Percentiles rank a stretch among this genome's conserved stretches.
Evolutionary conservation across 2,888 invertebrate genomes (phyloP).

Genomic region (Shargacucullia verbasci): DNA sequence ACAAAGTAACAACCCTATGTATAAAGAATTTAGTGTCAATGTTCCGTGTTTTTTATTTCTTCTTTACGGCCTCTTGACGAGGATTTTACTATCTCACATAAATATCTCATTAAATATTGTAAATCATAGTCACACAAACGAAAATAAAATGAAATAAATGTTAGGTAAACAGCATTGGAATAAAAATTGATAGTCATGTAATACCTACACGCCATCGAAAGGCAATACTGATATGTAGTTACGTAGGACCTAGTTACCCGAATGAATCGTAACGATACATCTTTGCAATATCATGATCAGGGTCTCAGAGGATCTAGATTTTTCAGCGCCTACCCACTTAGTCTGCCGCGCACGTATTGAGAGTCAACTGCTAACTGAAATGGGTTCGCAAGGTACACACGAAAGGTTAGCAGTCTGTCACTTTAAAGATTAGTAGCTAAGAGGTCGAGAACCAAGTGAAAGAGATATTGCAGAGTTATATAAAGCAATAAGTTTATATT

Average conservation of each 20-base stretch:
- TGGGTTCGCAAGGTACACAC: constrained; percentile 46
- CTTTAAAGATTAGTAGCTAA: constrained; percentile 33
- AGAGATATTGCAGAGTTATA: neutral
- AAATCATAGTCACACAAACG: no score
- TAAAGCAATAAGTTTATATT: neutral
- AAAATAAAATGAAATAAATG: no score
- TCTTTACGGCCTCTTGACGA: neutral
- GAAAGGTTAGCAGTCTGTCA: constrained; percentile 53
- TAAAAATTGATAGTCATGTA: no score
- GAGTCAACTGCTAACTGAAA: constrained; percentile 61
- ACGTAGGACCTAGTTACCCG: constrained; percentile 11
- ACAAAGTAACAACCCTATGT: constrained; percentile 8
- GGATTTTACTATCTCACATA: no score
- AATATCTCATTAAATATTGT: no score
- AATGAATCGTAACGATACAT: constrained; percentile 31
- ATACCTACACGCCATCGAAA: no score
- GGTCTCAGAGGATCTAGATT: constrained; percentile 35
- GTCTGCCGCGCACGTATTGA: constrained; percentile 47
- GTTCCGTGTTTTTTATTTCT: constrained; percentile 1
- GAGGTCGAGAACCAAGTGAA: constrained; percentile 1
- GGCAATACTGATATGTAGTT: neutral
- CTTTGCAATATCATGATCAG: constrained; percentile 51
- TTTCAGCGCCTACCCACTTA: constrained; percentile 38
- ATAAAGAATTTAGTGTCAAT: constrained; percentile 10
- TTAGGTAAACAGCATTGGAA: no score